Conservation (phyloP, 2,113 vertebrate genomes). For the Laterallus jamaicensis region DNA sequence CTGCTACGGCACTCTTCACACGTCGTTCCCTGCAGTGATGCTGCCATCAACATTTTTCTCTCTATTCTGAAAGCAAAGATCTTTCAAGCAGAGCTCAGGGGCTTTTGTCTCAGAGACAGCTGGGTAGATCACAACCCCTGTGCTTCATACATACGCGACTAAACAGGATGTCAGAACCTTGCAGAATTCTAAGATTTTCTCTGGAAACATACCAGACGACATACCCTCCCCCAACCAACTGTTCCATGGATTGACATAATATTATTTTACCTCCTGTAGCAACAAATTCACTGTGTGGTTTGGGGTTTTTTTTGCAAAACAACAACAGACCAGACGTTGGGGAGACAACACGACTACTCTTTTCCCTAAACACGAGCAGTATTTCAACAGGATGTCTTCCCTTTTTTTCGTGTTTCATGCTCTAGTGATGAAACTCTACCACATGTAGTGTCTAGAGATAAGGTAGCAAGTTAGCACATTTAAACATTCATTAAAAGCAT, state of each 20-base stretch:
- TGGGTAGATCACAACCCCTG: constrained; percentile 10
- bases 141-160: not conserved
- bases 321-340: not conserved
- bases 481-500: not conserved
- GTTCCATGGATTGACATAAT: not conserved
- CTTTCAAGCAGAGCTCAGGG: not conserved
- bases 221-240: constrained; percentile 34
- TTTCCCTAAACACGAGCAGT: not conserved
- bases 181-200: constrained; percentile 33
- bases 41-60: not conserved
- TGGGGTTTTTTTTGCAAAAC: not conserved
- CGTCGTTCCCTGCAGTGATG: not conserved
- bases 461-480: not conserved
- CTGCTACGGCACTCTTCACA: not conserved
- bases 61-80: not conserved
- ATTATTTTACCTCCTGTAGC: constrained; percentile 39
- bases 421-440: not conserved
- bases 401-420: not conserved
- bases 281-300: not conserved
- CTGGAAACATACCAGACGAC: constrained; percentile 22
- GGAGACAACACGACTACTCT: not conserved
- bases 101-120: constrained; percentile 33
- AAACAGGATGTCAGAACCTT: constrained; percentile 42
- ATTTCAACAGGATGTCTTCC: not conserved
- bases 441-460: not conserved